Evolutionary conservation across 2,113 vertebrate species (phyloP).

Genomic region (Sprattus sprattus): DNA sequence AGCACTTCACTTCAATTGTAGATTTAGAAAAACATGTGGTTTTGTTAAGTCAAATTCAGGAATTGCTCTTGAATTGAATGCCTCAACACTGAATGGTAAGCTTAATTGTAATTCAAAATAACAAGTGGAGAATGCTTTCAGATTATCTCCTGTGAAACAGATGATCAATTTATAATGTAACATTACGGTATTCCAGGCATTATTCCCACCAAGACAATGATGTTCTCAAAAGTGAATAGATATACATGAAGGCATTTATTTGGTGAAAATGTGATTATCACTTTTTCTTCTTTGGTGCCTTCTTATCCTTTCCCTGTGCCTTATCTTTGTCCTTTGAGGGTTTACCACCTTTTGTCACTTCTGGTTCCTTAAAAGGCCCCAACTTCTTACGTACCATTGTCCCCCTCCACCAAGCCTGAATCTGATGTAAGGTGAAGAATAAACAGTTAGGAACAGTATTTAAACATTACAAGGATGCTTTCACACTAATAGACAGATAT

Average conservation of each 20-base stretch:
- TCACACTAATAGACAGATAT: not conserved
- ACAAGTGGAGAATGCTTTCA: not conserved
- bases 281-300: not conserved
- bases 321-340: not conserved
- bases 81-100: not conserved
- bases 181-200: not conserved
- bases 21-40: not conserved
- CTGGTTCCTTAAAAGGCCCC: not conserved
- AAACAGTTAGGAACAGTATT: not conserved
- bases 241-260: not conserved
- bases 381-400: not conserved
- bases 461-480: not conserved
- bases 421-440: not conserved
- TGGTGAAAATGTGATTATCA: not conserved
- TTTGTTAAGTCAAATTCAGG: not conserved
- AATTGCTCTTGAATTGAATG: not conserved
- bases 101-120: not conserved
- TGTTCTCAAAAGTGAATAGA: not conserved
- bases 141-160: too few relatives aligned
- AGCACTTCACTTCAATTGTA: not conserved
- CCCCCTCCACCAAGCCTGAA: not conserved
- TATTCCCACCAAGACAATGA: not conserved
- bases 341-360: not conserved
- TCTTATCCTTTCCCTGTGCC: not conserved
- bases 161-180: not conserved